These are phyloP conservation scores for Heliothis peltigera DNA, from an alignment of 2,888 invertebrate species.

Conservation along the genomic window DNA sequence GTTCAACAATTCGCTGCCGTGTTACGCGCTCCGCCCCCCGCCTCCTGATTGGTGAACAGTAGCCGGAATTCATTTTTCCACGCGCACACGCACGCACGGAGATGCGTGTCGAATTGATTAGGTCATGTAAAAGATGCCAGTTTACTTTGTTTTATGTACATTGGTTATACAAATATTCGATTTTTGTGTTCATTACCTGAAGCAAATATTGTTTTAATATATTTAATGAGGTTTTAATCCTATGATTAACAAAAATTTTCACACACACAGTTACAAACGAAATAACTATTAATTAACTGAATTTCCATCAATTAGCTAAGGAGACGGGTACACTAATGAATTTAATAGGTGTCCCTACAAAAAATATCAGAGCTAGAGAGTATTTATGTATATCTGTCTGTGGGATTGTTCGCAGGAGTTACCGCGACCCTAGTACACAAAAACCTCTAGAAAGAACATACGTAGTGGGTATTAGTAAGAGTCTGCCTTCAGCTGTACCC, in stretches of 20 bases:
- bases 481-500: no score
- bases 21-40: slow-evolving; percentile 85
- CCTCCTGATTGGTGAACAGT: slow-evolving; percentile 84
- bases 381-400: no score
- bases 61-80: slow-evolving; percentile 75
- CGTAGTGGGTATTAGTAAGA: no score
- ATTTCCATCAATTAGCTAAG: no score
- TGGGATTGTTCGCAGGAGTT: no score
- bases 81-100: slow-evolving; percentile 60
- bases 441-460: no score
- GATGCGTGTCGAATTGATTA: slow-evolving; percentile 66
- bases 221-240: neutral
- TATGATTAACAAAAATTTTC: no score
- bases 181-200: neutral
- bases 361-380: neutral
- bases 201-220: neutral
- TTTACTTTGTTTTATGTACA: slow-evolving; percentile 15
- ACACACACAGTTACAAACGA: no score
- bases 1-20: slow-evolving; percentile 80
- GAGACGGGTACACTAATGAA: no score
- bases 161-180: neutral
- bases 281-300: no score
- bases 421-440: no score
- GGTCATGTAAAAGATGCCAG: slow-evolving; percentile 42
- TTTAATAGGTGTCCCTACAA: no score